phyloP scores from a whole-genome alignment of 2,888 invertebrate genomes.

The Tiliacea citrago region DNA sequence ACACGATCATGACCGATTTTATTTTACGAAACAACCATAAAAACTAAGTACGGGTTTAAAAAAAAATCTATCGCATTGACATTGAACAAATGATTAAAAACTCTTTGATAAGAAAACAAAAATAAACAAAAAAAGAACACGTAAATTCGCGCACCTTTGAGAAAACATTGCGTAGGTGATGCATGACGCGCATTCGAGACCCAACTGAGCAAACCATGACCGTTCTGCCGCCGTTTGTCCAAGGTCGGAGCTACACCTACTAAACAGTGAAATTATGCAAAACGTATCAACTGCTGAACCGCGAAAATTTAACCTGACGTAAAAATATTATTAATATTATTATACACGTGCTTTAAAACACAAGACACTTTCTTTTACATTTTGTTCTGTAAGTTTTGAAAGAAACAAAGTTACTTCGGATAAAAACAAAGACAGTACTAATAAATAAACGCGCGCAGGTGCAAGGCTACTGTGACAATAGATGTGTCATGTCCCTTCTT shows the following conservation, averaged over 20 bases:
- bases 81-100: slow-evolving; percentile 18
- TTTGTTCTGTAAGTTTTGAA: background rate
- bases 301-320: slow-evolving; percentile 69
- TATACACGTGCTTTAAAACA: background rate
- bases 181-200: slow-evolving; percentile 82
- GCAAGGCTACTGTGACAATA: slow-evolving; percentile 66
- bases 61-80: slow-evolving; percentile 1
- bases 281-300: slow-evolving; percentile 73
- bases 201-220: slow-evolving; percentile 80
- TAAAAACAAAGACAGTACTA: slow-evolving; percentile 19
- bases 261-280: slow-evolving; percentile 77
- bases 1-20: slow-evolving; percentile 46
- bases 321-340: slow-evolving; percentile 35
- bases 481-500: slow-evolving; percentile 43
- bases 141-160: slow-evolving; percentile 78
- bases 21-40: slow-evolving; percentile 24
- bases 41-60: background rate
- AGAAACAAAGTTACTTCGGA: background rate
- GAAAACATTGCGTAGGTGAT: slow-evolving; percentile 88
- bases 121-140: slow-evolving; percentile 56
- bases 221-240: slow-evolving; percentile 65
- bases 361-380: background rate
- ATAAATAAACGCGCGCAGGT: slow-evolving; percentile 36
- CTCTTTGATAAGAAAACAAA: slow-evolving; percentile 24
- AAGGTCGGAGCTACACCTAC: slow-evolving; percentile 72